Evolutionary conservation across 2,797 vertebrate genomes (phyloP).

Genomic region (Thaleichthys pacificus): DNA sequence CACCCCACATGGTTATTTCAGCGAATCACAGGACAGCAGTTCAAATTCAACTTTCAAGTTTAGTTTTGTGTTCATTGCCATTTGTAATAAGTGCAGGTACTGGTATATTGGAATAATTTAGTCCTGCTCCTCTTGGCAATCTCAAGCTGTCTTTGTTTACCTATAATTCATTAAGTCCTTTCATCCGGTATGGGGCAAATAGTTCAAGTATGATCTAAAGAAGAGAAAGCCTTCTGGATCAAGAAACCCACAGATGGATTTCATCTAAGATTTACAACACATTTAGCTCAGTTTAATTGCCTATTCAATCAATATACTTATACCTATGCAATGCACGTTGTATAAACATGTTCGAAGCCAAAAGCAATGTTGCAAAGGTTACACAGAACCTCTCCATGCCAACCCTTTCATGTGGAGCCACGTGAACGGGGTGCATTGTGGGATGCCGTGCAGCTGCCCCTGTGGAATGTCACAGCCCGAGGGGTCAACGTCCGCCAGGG

Average conservation of each 20-base stretch:
- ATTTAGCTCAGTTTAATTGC: too few species aligned
- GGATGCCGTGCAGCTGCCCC: slow-evolving; percentile 3
- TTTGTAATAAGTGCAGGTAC: not conserved
- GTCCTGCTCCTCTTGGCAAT: not conserved
- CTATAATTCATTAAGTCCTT: not conserved
- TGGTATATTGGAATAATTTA: not conserved
- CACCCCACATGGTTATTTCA: too few species aligned
- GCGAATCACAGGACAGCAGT: too few species aligned
- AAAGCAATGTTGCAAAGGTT: not conserved
- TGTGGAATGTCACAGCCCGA: slow-evolving; percentile 35
- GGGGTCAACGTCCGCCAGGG: slow-evolving; percentile 34
- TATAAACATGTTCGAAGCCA: too few species aligned
- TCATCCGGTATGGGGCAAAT: not conserved
- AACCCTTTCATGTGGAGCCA: not conserved
- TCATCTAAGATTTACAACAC: too few species aligned
- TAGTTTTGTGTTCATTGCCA: too few species aligned
- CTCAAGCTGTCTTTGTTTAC: too few species aligned
- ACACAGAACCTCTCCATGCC: not conserved
- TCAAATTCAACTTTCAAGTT: not conserved
- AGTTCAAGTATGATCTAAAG: not conserved
- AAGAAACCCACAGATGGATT: not conserved
- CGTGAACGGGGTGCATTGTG: not conserved
- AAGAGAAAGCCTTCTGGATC: not conserved
- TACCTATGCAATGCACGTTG: too few species aligned
- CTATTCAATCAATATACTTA: too few species aligned